Conservation (phyloP, 2,888 invertebrate species). For the Aphelenchoides bicaudatus region DNA sequence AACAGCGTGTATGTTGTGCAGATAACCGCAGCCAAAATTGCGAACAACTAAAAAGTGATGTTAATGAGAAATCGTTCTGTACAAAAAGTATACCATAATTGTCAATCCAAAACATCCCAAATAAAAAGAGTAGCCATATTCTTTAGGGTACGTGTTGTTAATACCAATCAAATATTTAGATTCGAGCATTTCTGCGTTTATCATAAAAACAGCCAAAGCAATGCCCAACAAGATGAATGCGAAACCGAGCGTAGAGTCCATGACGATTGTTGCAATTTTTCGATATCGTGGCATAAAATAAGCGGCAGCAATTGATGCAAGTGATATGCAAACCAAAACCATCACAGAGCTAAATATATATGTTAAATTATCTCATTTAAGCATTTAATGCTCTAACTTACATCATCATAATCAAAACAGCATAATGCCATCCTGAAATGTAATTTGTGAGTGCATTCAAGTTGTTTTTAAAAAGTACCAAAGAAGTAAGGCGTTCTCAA, state of each 20-base stretch:
- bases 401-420: conserved; percentile 48
- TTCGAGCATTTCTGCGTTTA: conserved; percentile 59
- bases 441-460: neutral
- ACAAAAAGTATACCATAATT: no score
- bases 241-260: conserved; percentile 20
- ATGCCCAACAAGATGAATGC: conserved; percentile 46
- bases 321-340: conserved; percentile 32
- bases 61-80: no score
- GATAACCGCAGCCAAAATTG: conserved; percentile 46
- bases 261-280: conserved; percentile 29
- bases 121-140: conserved; percentile 58
- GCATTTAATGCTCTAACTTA: no score
- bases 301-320: conserved; percentile 37
- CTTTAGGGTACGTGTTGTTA: conserved; percentile 53
- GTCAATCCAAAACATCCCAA: conserved; percentile 50
- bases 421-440: conserved; percentile 57
- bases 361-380: no score
- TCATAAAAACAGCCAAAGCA: conserved; percentile 55
- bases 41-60: no score
- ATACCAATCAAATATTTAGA: conserved; percentile 57
- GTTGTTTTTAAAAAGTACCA: conserved; percentile 32
- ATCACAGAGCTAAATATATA: no score
- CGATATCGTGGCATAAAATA: conserved; percentile 34
- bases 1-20: conserved; percentile 53
- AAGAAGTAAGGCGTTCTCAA: conserved; percentile 59